phyloP scores from a whole-genome alignment of 1,140 invertebrate genomes.

The Leptopilina clavipes region DNA sequence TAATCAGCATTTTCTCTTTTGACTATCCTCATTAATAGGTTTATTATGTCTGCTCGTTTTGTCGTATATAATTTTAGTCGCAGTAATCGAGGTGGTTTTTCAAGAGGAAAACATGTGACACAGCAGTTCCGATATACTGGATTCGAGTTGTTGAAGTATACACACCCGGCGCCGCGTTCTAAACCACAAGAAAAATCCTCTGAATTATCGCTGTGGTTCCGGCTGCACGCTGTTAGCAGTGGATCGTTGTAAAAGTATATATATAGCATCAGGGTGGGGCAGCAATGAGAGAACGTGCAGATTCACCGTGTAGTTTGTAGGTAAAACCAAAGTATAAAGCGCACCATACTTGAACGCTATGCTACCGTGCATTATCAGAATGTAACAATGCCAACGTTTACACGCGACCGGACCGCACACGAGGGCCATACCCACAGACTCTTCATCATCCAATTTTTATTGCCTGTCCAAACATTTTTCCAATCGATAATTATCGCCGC shows the following conservation, averaged over 20 bases:
- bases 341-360: constrained; percentile 50
- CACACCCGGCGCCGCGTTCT: constrained; percentile 60
- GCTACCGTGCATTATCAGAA: constrained; percentile 67
- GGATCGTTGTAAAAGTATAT: neutral
- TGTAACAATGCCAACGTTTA: constrained; percentile 63
- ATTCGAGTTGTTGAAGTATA: constrained; percentile 43
- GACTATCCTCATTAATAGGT: too few species aligned
- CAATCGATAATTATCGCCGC: constrained; percentile 54
- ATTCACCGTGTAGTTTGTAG: constrained; percentile 40
- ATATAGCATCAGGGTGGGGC: neutral
- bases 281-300: constrained; percentile 25
- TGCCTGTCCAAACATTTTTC: constrained; percentile 51
- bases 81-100: constrained; percentile 4
- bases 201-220: constrained; percentile 72
- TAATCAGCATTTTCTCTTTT: too few species aligned
- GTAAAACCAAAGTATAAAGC: constrained; percentile 40
- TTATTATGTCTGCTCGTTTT: neutral
- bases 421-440: constrained; percentile 57
- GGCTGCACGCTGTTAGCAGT: constrained; percentile 58
- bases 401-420: constrained; percentile 64
- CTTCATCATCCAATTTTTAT: constrained; percentile 69
- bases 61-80: neutral
- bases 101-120: constrained; percentile 31
- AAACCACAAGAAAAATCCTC: constrained; percentile 71
- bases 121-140: constrained; percentile 39